Percentiles rank a stretch among this genome's conserved stretches.
Evolutionary conservation across 2,113 vertebrate species (phyloP).

Genomic region (Sardina pilchardus): DNA sequence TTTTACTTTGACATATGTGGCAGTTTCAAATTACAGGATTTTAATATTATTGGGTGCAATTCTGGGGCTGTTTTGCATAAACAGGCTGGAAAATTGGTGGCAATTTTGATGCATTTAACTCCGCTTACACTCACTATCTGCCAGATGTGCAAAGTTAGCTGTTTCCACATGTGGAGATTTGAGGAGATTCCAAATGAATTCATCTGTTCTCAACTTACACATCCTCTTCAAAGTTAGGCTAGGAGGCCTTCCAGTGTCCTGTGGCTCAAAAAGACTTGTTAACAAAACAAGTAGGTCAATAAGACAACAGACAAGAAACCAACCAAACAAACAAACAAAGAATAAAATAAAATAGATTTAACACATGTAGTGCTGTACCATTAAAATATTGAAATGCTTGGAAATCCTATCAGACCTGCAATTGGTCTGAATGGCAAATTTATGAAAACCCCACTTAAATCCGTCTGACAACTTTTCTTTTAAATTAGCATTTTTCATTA

Average conservation of each 20-base stretch:
- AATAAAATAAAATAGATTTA: not conserved
- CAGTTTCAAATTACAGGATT: slow-evolving; percentile 23
- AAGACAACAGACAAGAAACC: not conserved
- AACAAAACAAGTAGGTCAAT: not conserved
- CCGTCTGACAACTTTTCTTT: no score
- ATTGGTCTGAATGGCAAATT: no score
- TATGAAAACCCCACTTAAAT: no score
- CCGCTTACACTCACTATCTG: slow-evolving; percentile 60
- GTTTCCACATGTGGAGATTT: slow-evolving; percentile 69
- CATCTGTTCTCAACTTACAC: not conserved
- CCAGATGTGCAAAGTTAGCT: slow-evolving; percentile 73
- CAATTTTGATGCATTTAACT: slow-evolving; percentile 62
- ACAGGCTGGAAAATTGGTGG: slow-evolving; percentile 64
- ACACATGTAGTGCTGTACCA: not conserved
- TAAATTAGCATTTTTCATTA: no score
- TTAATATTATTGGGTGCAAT: slow-evolving; percentile 59
- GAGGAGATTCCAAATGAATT: slow-evolving; percentile 42
- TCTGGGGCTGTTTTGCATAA: slow-evolving; percentile 73
- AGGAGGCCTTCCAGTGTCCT: not conserved
- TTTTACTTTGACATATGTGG: slow-evolving; percentile 10
- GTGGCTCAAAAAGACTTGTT: not conserved
- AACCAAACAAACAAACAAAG: not conserved
- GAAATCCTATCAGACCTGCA: not conserved
- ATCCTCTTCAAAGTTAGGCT: not conserved
- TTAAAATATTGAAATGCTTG: not conserved